These are phyloP conservation scores for Lypha dubia DNA, from an alignment of 2,888 invertebrate species.

Conservation along the genomic window DNA sequence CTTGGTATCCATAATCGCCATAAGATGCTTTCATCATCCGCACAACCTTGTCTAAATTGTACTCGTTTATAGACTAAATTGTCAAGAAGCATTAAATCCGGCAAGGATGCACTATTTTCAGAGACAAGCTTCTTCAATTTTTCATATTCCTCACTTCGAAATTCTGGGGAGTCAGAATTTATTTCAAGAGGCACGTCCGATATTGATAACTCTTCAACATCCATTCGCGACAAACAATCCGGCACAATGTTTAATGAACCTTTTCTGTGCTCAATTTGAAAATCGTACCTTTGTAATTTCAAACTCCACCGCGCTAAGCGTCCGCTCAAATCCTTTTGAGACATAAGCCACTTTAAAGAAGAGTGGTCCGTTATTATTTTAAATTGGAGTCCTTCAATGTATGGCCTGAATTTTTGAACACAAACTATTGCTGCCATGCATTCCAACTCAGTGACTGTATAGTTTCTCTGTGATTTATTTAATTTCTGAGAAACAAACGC, in stretches of 20 bases:
- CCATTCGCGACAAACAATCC: not conserved
- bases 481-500: conserved; percentile 28
- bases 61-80: not conserved
- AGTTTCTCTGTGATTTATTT: conserved; percentile 25
- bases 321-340: conserved; percentile 32
- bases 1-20: conserved; percentile 13
- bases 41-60: not conserved
- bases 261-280: not conserved
- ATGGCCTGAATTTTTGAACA: conserved; percentile 14
- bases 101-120: not conserved
- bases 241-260: not conserved
- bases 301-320: too few species aligned
- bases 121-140: not conserved
- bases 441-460: too few species aligned
- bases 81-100: not conserved
- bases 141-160: not conserved
- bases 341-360: conserved; percentile 14
- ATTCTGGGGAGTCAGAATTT: not conserved
- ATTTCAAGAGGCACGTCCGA: not conserved
- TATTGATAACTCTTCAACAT: not conserved
- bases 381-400: conserved; percentile 23
- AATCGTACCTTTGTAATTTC: not conserved
- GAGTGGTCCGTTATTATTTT: conserved; percentile 30
- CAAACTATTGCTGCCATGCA: conserved; percentile 32
- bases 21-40: not conserved